Conservation (phyloP, 2,113 vertebrate genomes). For the Oncorhynchus gorbuscha region DNA sequence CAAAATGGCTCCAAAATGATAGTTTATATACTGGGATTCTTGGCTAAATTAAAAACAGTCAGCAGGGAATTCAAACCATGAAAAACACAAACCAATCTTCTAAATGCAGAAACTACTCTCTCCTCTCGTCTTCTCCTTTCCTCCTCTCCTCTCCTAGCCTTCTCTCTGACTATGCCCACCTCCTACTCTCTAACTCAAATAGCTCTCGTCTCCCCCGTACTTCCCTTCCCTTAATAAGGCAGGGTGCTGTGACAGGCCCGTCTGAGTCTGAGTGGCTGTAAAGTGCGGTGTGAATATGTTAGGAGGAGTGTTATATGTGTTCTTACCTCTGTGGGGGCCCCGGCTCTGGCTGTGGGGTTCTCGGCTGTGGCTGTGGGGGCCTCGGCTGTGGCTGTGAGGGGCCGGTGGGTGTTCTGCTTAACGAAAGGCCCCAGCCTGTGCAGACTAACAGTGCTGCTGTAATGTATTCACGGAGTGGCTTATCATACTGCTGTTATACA, state of each 20-base stretch:
- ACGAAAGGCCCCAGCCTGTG: conserved; percentile 18
- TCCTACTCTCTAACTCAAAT: not conserved
- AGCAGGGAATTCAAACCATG: conserved; percentile 12
- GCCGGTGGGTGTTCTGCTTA: conserved; percentile 38
- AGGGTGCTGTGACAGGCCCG: conserved; percentile 54
- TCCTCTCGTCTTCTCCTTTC: not conserved
- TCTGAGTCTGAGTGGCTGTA: not conserved
- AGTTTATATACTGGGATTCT: conserved; percentile 11
- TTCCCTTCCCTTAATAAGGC: conserved; percentile 12
- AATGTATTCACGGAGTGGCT: conserved; percentile 4
- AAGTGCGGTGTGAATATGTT: not conserved
- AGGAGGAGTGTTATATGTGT: conserved; percentile 48
- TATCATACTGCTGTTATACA: conserved; percentile 25
- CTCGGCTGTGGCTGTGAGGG: conserved; percentile 26
- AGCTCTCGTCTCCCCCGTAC: not conserved
- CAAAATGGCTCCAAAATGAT: conserved; percentile 18
- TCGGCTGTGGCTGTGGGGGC: conserved; percentile 27
- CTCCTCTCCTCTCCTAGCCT: conserved; percentile 2
- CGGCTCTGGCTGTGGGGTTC: conserved; percentile 27
- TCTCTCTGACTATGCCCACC: not conserved
- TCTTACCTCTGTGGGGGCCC: conserved; percentile 18
- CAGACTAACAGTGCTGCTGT: conserved; percentile 34
- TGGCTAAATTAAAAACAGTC: conserved; percentile 44
- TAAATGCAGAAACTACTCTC: not conserved
- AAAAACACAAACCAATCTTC: not conserved